phyloP scores from a whole-genome alignment of 2,888 invertebrate species.

The Trypoxylon attenuatum region DNA sequence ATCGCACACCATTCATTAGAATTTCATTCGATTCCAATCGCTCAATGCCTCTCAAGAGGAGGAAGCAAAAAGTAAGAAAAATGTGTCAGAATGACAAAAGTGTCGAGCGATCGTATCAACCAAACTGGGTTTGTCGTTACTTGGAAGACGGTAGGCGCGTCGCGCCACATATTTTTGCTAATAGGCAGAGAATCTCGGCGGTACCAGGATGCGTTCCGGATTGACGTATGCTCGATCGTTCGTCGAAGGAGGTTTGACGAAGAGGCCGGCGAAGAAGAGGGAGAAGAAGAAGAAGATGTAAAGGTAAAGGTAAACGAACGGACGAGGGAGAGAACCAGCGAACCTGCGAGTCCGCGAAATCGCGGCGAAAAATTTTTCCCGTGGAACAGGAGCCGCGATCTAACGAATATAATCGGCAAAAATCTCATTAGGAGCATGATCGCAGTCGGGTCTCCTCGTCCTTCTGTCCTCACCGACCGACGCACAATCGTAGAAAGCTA shows the following conservation, averaged over 20 bases:
- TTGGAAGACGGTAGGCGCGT: slow-evolving; percentile 45
- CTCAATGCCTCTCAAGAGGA: no score
- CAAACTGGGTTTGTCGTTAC: slow-evolving; percentile 52
- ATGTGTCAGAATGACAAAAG: no score
- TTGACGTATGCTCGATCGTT: slow-evolving; percentile 23
- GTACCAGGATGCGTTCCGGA: slow-evolving; percentile 27
- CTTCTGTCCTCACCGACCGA: no score
- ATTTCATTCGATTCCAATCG: not conserved
- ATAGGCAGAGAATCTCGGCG: slow-evolving; percentile 48
- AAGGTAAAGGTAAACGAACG: not conserved
- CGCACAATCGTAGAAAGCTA: slow-evolving; percentile 1
- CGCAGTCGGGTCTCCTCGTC: no score
- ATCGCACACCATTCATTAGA: no score
- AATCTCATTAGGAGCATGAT: no score
- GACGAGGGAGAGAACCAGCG: not conserved
- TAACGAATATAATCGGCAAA: not conserved
- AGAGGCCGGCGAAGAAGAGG: not conserved
- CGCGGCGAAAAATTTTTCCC: no score
- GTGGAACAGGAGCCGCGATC: not conserved
- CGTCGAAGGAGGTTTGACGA: slow-evolving; percentile 5
- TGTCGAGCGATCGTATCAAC: slow-evolving; percentile 16
- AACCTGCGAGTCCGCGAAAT: not conserved
- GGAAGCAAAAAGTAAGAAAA: no score
- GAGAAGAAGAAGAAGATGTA: not conserved
- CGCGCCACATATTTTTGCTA: slow-evolving; percentile 68